phyloP scores from a whole-genome alignment of 2,113 vertebrate genomes.

The Chaetorhynchus papuensis region DNA sequence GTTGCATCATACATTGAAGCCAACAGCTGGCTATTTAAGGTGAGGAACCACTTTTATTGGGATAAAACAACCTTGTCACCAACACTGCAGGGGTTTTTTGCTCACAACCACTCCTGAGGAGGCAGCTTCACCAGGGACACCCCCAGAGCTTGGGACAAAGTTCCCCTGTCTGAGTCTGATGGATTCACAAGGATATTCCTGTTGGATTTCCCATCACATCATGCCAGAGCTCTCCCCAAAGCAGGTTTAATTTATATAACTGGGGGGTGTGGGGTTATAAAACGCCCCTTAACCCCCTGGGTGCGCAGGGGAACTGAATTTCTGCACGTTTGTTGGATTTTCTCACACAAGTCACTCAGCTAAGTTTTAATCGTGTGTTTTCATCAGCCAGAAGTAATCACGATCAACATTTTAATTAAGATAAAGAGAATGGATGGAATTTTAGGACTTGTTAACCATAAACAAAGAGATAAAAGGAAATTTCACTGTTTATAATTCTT shows the following conservation, averaged over 20 bases:
- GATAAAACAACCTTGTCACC: neutral
- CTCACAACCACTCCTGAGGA: neutral
- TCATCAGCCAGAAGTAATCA: slow-evolving; percentile 18
- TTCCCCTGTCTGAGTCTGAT: accelerated
- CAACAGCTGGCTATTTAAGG: neutral
- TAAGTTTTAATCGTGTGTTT: neutral
- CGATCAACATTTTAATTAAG: slow-evolving; percentile 19
- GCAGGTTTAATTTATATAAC: neutral
- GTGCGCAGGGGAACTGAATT: accelerated
- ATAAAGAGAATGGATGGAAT: neutral
- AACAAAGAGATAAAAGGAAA: neutral
- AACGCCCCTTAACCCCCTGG: neutral
- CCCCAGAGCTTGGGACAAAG: neutral
- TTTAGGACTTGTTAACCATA: neutral
- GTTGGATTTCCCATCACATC: neutral
- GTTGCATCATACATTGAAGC: neutral
- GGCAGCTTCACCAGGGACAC: neutral
- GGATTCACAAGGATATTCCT: neutral
- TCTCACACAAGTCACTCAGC: neutral
- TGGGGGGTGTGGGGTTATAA: neutral
- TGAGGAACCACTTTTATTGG: neutral
- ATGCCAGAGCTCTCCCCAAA: neutral
- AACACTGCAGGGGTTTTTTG: neutral
- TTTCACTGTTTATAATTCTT: neutral
- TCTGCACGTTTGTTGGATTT: neutral